Percentiles rank a stretch among this genome's conserved stretches.
phyloP scores from a whole-genome alignment of 2,888 invertebrate genomes.

The Ceriagrion tenellum region DNA sequence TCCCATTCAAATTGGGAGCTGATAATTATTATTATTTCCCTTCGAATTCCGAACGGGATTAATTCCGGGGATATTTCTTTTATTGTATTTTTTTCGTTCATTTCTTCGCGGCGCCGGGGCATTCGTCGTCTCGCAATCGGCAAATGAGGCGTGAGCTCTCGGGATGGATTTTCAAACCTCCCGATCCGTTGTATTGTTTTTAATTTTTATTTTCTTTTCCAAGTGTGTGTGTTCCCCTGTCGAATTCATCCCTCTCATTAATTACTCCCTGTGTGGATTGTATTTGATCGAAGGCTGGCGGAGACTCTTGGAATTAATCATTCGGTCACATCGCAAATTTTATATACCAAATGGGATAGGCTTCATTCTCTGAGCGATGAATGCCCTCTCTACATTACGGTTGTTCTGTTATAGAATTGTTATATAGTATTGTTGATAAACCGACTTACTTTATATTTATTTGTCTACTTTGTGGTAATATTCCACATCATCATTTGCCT shows the following conservation, averaged over 20 bases:
- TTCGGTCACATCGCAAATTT: too few relatives aligned
- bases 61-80: not conserved
- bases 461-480: too few relatives aligned
- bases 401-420: too few relatives aligned
- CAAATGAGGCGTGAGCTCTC: slow-evolving; percentile 19
- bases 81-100: too few relatives aligned
- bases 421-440: too few relatives aligned
- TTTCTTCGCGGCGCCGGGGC: not conserved
- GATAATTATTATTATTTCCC: slow-evolving; percentile 39
- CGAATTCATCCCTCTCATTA: not conserved
- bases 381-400: too few relatives aligned
- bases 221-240: not conserved
- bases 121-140: slow-evolving; percentile 1
- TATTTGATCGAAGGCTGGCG: too few relatives aligned
- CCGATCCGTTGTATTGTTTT: not conserved
- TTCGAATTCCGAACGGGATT: slow-evolving; percentile 23
- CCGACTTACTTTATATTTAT: too few relatives aligned
- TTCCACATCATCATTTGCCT: too few relatives aligned
- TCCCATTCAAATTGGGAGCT: slow-evolving; percentile 28
- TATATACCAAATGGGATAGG: too few relatives aligned
- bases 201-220: not conserved
- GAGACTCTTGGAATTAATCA: too few relatives aligned
- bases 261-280: not conserved
- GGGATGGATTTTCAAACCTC: not conserved
- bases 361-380: too few relatives aligned